phyloP scores from a whole-genome alignment of 2,113 vertebrate species.

The Pycnonotus jocosus region DNA sequence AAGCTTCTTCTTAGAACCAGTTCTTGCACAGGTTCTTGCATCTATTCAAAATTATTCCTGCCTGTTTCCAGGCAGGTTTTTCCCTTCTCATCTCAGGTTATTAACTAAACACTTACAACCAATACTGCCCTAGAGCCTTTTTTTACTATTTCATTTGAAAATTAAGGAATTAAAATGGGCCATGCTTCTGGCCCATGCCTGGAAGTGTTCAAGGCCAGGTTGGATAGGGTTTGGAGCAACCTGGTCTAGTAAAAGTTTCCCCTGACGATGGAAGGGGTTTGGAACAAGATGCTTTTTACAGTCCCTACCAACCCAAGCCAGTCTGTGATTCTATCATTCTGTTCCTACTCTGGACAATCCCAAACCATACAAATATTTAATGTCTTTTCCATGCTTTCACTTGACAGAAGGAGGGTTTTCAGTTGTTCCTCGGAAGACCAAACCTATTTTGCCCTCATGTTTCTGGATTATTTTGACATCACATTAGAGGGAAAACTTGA shows the following conservation, averaged over 20 bases:
- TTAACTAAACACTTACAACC: background rate
- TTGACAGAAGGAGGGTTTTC: background rate
- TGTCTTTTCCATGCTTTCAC: background rate
- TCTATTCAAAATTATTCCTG: background rate
- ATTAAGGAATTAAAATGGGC: background rate
- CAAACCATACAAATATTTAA: background rate
- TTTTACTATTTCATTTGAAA: background rate
- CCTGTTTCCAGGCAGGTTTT: rapidly evolving
- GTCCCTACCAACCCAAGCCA: background rate
- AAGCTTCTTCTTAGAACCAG: background rate
- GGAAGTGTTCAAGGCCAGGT: background rate
- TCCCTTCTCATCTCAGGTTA: background rate
- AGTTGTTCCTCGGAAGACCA: background rate
- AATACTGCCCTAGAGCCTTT: background rate
- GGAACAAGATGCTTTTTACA: background rate
- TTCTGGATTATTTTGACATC: background rate
- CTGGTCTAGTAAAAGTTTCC: background rate
- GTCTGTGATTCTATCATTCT: background rate
- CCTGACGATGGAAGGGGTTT: background rate
- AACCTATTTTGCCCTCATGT: background rate
- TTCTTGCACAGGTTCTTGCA: background rate
- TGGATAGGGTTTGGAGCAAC: background rate
- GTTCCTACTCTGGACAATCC: background rate
- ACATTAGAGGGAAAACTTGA: background rate
- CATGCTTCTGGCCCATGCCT: background rate